phyloP scores from a whole-genome alignment of 2,797 vertebrate species.

The Ceryle rudis region DNA sequence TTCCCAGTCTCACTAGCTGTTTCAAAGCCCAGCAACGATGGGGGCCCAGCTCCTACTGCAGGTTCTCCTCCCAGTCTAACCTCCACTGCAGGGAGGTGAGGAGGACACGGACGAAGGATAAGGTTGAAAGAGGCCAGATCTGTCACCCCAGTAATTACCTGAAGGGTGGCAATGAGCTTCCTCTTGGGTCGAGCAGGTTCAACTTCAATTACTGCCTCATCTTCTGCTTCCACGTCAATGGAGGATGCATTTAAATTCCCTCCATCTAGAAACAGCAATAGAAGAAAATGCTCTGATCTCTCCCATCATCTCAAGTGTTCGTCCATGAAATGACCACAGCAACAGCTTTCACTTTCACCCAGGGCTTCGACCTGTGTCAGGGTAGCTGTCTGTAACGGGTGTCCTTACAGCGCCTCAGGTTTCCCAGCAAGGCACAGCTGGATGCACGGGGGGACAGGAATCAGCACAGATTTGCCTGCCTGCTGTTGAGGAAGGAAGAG shows the following conservation, averaged over 20 bases:
- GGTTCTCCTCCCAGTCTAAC: not conserved
- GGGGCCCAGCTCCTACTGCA: not conserved
- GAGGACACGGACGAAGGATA: not conserved
- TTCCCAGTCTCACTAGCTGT: not conserved
- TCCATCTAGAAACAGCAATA: conserved; percentile 76
- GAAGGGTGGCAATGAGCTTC: conserved; percentile 85
- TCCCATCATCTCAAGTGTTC: not conserved
- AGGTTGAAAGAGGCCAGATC: not conserved
- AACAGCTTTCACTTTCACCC: not conserved
- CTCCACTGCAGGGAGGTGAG: not conserved
- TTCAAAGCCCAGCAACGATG: not conserved
- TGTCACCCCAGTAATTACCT: conserved; percentile 75
- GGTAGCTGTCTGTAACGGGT: not conserved
- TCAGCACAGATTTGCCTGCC: not conserved
- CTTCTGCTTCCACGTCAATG: conserved; percentile 80
- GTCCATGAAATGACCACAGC: not conserved
- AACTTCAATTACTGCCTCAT: conserved; percentile 76
- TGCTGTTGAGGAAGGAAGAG: not conserved
- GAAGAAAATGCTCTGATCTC: not conserved
- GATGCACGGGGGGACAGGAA: not conserved
- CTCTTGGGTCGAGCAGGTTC: conserved; percentile 81
- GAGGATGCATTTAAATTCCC: conserved; percentile 79
- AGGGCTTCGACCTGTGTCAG: not conserved
- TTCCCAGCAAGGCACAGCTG: not conserved
- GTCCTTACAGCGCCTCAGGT: not conserved